Evolutionary conservation across 2,113 vertebrate species (phyloP).

Genomic region (Pungitius pungitius): DNA sequence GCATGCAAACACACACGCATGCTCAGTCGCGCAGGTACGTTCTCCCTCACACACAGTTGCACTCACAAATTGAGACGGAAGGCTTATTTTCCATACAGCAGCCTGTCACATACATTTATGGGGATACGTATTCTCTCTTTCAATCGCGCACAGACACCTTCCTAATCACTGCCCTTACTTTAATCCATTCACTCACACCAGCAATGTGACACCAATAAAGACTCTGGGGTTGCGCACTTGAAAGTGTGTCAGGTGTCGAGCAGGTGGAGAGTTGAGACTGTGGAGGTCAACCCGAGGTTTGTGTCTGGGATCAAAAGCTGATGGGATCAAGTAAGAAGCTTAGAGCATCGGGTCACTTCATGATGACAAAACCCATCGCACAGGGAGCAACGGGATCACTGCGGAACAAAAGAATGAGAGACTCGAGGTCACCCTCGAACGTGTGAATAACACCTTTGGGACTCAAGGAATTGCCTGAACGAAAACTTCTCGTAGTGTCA

Average conservation of each 20-base stretch:
- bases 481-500: conserved; percentile 15
- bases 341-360: conserved; percentile 25
- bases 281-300: conserved; percentile 36
- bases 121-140: not conserved
- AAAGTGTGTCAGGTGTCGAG: conserved; percentile 25
- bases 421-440: conserved; percentile 35
- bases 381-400: not conserved
- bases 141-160: not conserved
- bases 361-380: not conserved
- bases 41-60: not conserved
- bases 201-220: conserved; percentile 18
- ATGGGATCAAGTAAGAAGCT: conserved; percentile 38
- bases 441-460: conserved; percentile 1
- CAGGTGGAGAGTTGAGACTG: conserved; percentile 19
- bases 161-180: conserved; percentile 18
- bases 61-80: conserved; percentile 38
- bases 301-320: conserved; percentile 4
- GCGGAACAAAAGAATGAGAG: not conserved
- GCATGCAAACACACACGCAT: conserved; percentile 23
- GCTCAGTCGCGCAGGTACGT: conserved; percentile 18
- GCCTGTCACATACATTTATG: conserved; percentile 36
- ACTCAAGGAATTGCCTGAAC: not conserved
- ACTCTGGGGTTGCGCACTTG: conserved; percentile 9
- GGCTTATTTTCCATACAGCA: conserved; percentile 10
- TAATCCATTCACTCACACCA: conserved; percentile 24